Percentiles rank a stretch among this genome's conserved stretches.
Evolutionary conservation across 2,113 vertebrate genomes (phyloP).

Genomic region (Sakesphorus luctuosus): DNA sequence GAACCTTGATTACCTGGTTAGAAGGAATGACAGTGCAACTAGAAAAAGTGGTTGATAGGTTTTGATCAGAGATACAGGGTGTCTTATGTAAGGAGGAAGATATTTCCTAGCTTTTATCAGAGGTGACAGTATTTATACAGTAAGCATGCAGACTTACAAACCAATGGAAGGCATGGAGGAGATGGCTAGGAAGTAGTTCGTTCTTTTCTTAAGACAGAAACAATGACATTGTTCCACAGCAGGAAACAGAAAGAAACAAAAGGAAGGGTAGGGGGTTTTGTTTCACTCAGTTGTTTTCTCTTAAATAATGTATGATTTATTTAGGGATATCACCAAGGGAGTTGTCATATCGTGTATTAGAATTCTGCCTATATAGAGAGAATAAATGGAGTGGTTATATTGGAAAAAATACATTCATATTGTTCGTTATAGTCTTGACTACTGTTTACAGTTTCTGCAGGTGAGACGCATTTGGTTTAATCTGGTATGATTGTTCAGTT

Average conservation of each 20-base stretch:
- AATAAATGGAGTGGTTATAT: neutral
- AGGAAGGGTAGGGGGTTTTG: neutral
- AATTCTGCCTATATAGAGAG: neutral
- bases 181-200: neutral
- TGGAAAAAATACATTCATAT: neutral
- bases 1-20: neutral
- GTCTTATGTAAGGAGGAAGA: neutral
- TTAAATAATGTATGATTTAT: neutral
- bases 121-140: rapidly evolving
- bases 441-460: neutral
- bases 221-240: neutral
- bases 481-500: neutral
- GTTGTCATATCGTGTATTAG: rapidly evolving
- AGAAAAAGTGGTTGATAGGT: neutral
- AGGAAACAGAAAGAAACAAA: neutral
- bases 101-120: neutral
- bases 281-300: neutral
- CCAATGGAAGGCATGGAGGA: rapidly evolving
- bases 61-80: neutral
- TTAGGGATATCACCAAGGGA: neutral
- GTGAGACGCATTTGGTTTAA: neutral
- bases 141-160: neutral
- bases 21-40: neutral
- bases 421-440: neutral
- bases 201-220: neutral